These are phyloP conservation scores for Clarias pachynema DNA, from an alignment of 2,797 vertebrate genomes.

Conservation along the genomic window DNA sequence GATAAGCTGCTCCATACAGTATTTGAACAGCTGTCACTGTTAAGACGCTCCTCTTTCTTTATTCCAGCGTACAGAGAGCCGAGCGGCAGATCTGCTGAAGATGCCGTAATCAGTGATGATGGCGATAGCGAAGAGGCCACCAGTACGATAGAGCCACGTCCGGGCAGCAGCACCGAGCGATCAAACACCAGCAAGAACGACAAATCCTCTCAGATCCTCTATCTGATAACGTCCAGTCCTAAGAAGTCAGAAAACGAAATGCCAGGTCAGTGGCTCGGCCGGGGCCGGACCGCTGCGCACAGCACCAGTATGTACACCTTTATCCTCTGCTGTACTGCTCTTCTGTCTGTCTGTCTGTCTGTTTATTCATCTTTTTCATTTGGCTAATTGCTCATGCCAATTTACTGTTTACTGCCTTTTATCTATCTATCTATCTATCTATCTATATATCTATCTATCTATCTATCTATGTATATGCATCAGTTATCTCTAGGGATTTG, in stretches of 20 bases:
- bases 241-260: slow-evolving; percentile 84
- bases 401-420: too few relatives aligned
- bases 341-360: too few relatives aligned
- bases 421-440: too few relatives aligned
- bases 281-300: slow-evolving; percentile 69
- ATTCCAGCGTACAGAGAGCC: slow-evolving; percentile 81
- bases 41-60: slow-evolving; percentile 31
- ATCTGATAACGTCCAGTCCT: slow-evolving; percentile 96
- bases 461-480: too few relatives aligned
- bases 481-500: too few relatives aligned
- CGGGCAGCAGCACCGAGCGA: slow-evolving; percentile 79
- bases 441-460: too few relatives aligned
- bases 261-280: slow-evolving; percentile 89
- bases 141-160: slow-evolving; percentile 73
- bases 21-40: too few relatives aligned
- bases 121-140: slow-evolving; percentile 62
- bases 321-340: not conserved
- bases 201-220: slow-evolving; percentile 87
- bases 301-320: slow-evolving; percentile 72
- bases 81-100: slow-evolving; percentile 54
- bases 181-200: slow-evolving; percentile 83
- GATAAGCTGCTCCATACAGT: too few relatives aligned
- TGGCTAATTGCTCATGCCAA: too few relatives aligned
- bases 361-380: too few relatives aligned
- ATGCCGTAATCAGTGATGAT: slow-evolving; percentile 62